Conservation (phyloP, 2,113 vertebrate genomes). For the Chloropsis cyanopogon region DNA sequence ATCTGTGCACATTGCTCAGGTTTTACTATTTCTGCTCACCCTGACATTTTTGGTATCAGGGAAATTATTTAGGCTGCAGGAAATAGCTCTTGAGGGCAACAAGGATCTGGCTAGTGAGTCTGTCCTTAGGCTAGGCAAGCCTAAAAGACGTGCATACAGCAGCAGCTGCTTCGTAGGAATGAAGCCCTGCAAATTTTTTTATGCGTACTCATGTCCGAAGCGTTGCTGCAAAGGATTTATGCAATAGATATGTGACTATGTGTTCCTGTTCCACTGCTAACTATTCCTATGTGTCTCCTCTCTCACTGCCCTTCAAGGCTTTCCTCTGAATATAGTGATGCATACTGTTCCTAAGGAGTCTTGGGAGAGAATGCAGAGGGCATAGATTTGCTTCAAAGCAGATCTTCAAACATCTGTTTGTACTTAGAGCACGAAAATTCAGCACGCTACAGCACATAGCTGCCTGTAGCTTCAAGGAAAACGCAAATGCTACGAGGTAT, state of each 20-base stretch:
- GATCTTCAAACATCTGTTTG: slow-evolving; percentile 69
- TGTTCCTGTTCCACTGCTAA: neutral
- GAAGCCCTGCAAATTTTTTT: neutral
- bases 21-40: neutral
- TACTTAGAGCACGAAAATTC: slow-evolving; percentile 59
- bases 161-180: neutral
- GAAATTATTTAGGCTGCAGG: neutral
- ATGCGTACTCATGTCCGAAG: neutral
- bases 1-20: neutral
- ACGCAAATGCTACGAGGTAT: slow-evolving; percentile 46
- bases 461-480: slow-evolving; percentile 68
- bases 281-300: neutral
- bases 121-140: neutral
- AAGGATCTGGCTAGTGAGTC: neutral
- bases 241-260: neutral
- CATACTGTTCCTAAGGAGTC: neutral
- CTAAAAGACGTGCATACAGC: neutral
- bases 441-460: slow-evolving; percentile 57
- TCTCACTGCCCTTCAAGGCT: neutral
- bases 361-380: slow-evolving; percentile 42
- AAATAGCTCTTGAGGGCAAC: neutral
- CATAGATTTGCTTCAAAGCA: slow-evolving; percentile 61
- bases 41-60: neutral
- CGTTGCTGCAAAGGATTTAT: neutral
- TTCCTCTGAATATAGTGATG: neutral